Evolutionary conservation across 2,888 invertebrate genomes (phyloP).

Genomic region (Noctua comes): DNA sequence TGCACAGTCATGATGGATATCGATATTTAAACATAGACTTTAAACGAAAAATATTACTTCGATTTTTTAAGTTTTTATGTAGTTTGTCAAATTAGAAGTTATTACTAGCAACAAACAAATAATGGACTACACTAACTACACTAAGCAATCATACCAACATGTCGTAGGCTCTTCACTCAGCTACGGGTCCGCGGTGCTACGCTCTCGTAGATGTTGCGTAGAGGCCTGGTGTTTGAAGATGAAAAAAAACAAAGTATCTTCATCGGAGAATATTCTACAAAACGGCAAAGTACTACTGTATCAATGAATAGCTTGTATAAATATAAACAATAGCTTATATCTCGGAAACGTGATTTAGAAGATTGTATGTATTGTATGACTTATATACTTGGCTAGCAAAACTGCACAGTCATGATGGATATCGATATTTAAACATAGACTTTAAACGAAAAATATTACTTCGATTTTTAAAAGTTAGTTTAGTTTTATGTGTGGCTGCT

Average conservation of each 20-base stretch:
- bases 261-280: not conserved
- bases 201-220: constrained; percentile 32
- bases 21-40: not conserved
- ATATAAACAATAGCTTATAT: too few relatives aligned
- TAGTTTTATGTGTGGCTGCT: too few relatives aligned
- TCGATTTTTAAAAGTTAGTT: too few relatives aligned
- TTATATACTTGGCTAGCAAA: not conserved
- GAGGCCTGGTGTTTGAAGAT: not conserved
- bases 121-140: not conserved
- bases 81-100: not conserved
- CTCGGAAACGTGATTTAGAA: too few relatives aligned
- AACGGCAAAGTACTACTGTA: too few relatives aligned
- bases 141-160: not conserved
- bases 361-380: too few relatives aligned
- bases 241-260: not conserved
- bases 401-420: not conserved
- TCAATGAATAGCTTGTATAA: too few relatives aligned
- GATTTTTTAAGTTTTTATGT: not conserved
- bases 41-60: not conserved
- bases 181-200: constrained; percentile 44
- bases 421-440: not conserved
- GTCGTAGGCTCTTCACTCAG: constrained; percentile 22
- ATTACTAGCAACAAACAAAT: not conserved
- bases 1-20: not conserved
- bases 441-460: not conserved